Evolutionary conservation across 2,113 vertebrate genomes (phyloP), one percentile per base, ranked within the genome.

Genomic region (Xiphias gladius): DNA sequence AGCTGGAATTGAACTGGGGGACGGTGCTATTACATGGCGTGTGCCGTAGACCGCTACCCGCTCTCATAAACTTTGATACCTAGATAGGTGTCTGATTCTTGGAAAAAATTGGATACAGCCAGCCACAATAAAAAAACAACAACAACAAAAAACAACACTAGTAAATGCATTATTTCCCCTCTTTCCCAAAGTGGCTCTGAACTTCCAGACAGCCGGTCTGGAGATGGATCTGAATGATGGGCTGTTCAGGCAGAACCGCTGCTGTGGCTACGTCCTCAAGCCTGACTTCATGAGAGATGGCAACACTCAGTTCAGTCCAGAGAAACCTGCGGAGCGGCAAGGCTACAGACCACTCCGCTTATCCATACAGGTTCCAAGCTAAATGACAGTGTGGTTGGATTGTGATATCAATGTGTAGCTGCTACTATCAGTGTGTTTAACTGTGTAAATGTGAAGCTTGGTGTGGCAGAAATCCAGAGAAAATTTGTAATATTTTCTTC

Each of bases 201-300:
- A 99, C 88, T 96, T 99, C 92, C 98, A 99, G 95, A 99, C 97
- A 0, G 97, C 98, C 0, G 97, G 98, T 24, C 88, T 48, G 1
- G 98, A 98, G 86, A 99, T 99, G 98, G 98, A 99, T 82, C 94
- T 99, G 73, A 97, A 95, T 10, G 98, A 99, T 0, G 98, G 98
- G 24, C 93, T 97, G 50, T 99, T 99, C 91, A 93, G 89, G 76
- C 97, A 97, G 94, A 99, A 99, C 0, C 93, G 94, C 52, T 37
- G 69, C 88, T 98, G 96, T 0, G 98, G 98, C 79, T 99, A 96
- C 0, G 92, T 98, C 76, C 94, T 99, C 57, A 99, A 99, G 89
- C 98, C 98, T 0, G 72, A 88, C 32, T 98, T 98, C 93, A 95
- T 99, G 95, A 94, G 96, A 55, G 93, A 96, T 0, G 1, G 57